Evolutionary conservation across 1,140 invertebrate genomes (phyloP).

Genomic region (Gerris buenoi): DNA sequence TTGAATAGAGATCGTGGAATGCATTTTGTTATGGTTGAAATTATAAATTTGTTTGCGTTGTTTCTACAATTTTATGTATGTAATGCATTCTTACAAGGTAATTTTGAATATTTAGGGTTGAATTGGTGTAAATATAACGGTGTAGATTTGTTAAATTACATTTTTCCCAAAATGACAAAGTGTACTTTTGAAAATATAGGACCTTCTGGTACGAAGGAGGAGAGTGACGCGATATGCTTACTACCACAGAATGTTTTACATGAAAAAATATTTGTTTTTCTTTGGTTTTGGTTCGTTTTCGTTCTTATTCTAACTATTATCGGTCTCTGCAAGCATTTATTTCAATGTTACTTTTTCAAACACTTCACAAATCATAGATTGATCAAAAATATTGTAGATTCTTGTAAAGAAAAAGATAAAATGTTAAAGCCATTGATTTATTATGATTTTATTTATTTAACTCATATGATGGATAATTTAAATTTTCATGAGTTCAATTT

Average conservation of each 20-base stretch:
- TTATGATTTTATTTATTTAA: not conserved
- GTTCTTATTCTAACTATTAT: not conserved
- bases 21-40: not conserved
- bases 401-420: not conserved
- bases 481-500: not conserved
- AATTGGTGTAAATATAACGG: not conserved
- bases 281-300: constrained; percentile 2
- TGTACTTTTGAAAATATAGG: not conserved
- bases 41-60: not conserved
- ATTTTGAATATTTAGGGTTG: not conserved
- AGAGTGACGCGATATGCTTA: not conserved
- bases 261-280: constrained; percentile 2
- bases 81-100: not conserved
- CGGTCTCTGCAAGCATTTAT: not conserved
- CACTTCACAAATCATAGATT: not conserved
- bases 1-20: not conserved
- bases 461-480: not conserved
- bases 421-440: not conserved
- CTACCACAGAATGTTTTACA: not conserved
- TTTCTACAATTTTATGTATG: not conserved
- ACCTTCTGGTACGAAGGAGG: not conserved
- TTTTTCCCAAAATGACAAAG: constrained; percentile 1
- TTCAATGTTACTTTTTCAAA: not conserved
- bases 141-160: not conserved
- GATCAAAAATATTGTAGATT: not conserved